Conservation (phyloP, 2,888 invertebrate genomes). For the Hymenopus coronatus region DNA sequence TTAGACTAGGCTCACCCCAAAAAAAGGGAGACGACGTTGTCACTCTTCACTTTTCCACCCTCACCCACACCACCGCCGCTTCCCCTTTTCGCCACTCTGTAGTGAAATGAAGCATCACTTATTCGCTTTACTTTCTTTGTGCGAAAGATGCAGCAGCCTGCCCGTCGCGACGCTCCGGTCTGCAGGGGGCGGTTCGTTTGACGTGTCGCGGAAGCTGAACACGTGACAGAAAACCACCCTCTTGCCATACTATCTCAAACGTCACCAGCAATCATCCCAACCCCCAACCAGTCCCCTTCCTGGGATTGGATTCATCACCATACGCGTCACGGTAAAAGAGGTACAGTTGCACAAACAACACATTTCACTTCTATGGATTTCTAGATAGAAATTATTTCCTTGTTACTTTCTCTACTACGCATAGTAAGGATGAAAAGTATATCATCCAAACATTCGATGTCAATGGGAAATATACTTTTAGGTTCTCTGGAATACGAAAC, state of each 20-base stretch:
- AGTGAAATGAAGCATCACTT: conserved; percentile 33
- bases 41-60: conserved; percentile 12
- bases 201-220: conserved; percentile 26
- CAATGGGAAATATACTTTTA: too few species aligned
- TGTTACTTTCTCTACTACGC: too few species aligned
- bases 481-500: too few species aligned
- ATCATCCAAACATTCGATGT: too few species aligned
- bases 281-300: neutral
- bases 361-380: neutral
- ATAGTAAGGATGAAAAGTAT: too few species aligned
- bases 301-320: conserved; percentile 18
- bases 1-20: neutral
- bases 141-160: neutral
- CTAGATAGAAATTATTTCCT: too few species aligned
- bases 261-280: conserved; percentile 27
- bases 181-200: conserved; percentile 22
- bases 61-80: conserved; percentile 7
- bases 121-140: conserved; percentile 32
- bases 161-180: neutral
- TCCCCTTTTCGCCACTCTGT: conserved; percentile 29
- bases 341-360: neutral
- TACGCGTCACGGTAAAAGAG: neutral
- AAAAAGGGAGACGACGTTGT: neutral
- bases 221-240: conserved; percentile 26
- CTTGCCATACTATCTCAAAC: conserved; percentile 15